Base-by-base conservation (phyloP, 2,797 vertebrate genomes). In the Syncerus caffer region DNA sequence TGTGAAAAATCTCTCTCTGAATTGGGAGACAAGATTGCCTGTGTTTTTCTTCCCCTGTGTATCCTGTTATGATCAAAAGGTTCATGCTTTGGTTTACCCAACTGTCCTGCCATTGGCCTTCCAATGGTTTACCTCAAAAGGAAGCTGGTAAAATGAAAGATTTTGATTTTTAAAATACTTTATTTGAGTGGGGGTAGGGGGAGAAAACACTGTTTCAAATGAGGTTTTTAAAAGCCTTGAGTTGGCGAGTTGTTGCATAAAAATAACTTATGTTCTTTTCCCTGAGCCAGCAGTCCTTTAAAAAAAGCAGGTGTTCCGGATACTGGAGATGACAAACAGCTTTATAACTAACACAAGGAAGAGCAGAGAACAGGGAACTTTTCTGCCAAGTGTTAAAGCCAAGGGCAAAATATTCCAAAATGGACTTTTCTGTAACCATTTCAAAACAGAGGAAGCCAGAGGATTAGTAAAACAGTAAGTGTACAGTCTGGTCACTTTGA, bases 341-440 rank as follows among this genome's bases (percentile, higher is more conserved):
- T 93, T 98, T 97, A 90, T 97, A 98, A 98, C 97, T 93, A 95
- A 96, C 96, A 79, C 9, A 78, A 97, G 96, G 92, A 98, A 97
- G 95, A 96, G 90, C 85, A 29, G 96, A 97, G 97, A 64, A 88
- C 86, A 90, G 96, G 84, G 42, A 71, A 95, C 91, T 80, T 19
- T 90, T 62, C 89, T 96, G 87, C 85, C 96, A 97, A 98, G 95
- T 79, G 82, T 62, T 89, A 79, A 58, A 97, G 87, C 78, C 87
- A 97, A 96, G 95, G 90, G 83, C 96, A 97, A 97, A 89, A 21
- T 15, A 88, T 9, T 85, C 96, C 96, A 93, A 96, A 97, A 85
- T 23, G 53, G 67, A 15, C 29, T 96, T 92, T 23, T 94, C 96
- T 97, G 38, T 53, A 90, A 96, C 42, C 58, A 29, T 14, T 80